A percentile compares a stretch with the other conserved stretches of the same genome.
These are phyloP conservation scores for Misgurnus anguillicaudatus DNA, from an alignment of 2,113 vertebrate species.

Conservation along the genomic window DNA sequence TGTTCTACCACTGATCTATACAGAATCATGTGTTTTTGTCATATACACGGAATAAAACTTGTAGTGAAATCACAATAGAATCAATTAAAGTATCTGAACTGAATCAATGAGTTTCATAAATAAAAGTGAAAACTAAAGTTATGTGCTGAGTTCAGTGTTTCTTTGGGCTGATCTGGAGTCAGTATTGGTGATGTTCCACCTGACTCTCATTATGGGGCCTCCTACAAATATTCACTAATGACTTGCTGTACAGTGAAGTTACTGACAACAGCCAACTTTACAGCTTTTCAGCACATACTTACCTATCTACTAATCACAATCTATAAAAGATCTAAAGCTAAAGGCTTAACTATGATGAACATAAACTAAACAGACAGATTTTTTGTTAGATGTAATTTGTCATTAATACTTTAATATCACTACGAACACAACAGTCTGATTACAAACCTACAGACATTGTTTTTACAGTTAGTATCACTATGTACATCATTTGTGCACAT, in stretches of 20 bases:
- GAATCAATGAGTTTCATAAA: background rate
- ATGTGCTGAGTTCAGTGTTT: background rate
- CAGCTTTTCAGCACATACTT: background rate
- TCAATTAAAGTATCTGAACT: background rate
- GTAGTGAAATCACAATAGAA: background rate
- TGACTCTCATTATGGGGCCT: slow-evolving; percentile 22
- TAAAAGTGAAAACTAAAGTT: background rate
- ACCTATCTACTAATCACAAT: background rate
- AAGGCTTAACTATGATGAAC: too few species aligned
- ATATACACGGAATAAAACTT: background rate
- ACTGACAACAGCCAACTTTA: slow-evolving; percentile 1
- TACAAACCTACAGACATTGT: too few species aligned
- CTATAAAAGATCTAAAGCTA: background rate
- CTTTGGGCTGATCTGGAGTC: slow-evolving; percentile 3
- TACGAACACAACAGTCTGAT: too few species aligned
- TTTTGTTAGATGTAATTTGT: too few species aligned
- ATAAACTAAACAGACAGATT: too few species aligned
- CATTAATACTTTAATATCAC: too few species aligned
- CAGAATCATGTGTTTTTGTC: too few species aligned
- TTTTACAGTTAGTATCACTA: too few species aligned
- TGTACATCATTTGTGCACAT: too few species aligned
- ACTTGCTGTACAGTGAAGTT: background rate
- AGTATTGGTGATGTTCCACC: slow-evolving; percentile 8
- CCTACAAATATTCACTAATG: slow-evolving; percentile 35
- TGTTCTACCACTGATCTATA: too few species aligned